Percentiles rank a stretch among this genome's conserved stretches.
Evolutionary conservation across 1,140 invertebrate genomes (phyloP).

Genomic region (Hypothenemus hampei): DNA sequence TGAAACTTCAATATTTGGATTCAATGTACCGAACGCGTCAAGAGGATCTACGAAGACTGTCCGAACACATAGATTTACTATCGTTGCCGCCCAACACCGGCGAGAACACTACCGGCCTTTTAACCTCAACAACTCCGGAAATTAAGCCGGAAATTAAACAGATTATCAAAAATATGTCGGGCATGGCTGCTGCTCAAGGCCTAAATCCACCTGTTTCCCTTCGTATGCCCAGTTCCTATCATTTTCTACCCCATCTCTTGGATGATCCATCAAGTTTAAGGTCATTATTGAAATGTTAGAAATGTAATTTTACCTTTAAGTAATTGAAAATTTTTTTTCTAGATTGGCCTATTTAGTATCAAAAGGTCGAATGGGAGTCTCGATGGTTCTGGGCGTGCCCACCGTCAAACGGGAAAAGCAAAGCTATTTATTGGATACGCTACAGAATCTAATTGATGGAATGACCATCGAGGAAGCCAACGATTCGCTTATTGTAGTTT

Average conservation of each 20-base stretch:
- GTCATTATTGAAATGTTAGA: slow-evolving; percentile 1
- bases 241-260: slow-evolving; percentile 83
- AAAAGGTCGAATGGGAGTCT: slow-evolving; percentile 67
- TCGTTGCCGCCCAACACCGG: slow-evolving; percentile 41
- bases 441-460: slow-evolving; percentile 80
- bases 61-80: slow-evolving; percentile 54
- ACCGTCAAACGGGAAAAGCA: slow-evolving; percentile 87
- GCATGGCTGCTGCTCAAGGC: slow-evolving; percentile 43
- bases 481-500: slow-evolving; percentile 83
- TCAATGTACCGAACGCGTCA: slow-evolving; percentile 64
- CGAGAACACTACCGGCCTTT: slow-evolving; percentile 42
- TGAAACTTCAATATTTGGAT: slow-evolving; percentile 66
- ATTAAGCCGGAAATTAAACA: slow-evolving; percentile 48
- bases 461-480: slow-evolving; percentile 72
- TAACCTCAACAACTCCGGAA: slow-evolving; percentile 42
- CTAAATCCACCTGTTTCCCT: slow-evolving; percentile 47
- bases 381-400: slow-evolving; percentile 79
- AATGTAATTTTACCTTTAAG: background rate
- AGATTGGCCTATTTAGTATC: slow-evolving; percentile 71
- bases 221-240: slow-evolving; percentile 72
- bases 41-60: slow-evolving; percentile 63
- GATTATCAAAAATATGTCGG: slow-evolving; percentile 49
- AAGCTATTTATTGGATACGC: slow-evolving; percentile 80
- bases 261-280: slow-evolving; percentile 71
- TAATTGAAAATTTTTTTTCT: background rate